These are phyloP conservation scores for Heliornis fulica DNA, from an alignment of 2,113 vertebrate genomes.

Conservation along the genomic window DNA sequence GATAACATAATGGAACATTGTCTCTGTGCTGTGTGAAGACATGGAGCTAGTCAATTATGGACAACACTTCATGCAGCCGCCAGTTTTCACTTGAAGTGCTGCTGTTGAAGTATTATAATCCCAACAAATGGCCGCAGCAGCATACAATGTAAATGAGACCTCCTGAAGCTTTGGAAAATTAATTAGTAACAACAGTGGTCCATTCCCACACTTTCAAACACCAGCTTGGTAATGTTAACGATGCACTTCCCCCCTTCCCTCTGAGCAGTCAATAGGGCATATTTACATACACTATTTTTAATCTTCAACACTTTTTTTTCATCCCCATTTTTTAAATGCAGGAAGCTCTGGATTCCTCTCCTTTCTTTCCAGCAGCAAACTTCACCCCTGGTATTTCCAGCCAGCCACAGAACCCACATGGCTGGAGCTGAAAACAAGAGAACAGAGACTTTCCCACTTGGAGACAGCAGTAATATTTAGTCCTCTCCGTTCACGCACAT, in stretches of 20 bases:
- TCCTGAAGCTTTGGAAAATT: constrained; percentile 72
- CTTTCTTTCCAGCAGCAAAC: background rate
- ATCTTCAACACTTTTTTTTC: background rate
- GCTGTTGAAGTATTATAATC: constrained; percentile 73
- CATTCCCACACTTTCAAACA: constrained; percentile 73
- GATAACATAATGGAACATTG: constrained; percentile 77
- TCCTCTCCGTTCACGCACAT: background rate
- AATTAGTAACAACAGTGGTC: constrained; percentile 71
- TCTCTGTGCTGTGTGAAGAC: constrained; percentile 74
- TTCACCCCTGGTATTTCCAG: background rate
- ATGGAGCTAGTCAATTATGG: constrained; percentile 77
- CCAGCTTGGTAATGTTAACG: constrained; percentile 44
- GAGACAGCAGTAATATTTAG: background rate
- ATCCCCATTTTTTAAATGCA: background rate
- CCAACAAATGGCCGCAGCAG: constrained; percentile 66
- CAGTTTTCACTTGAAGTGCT: constrained; percentile 69
- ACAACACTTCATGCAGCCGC: constrained; percentile 68
- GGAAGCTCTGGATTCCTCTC: constrained; percentile 12
- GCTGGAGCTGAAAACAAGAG: background rate
- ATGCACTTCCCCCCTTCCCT: constrained; percentile 42
- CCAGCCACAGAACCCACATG: background rate
- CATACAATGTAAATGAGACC: constrained; percentile 72
- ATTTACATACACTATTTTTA: constrained; percentile 67
- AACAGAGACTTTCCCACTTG: background rate
- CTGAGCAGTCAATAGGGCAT: constrained; percentile 36